Evolutionary conservation across 2,888 invertebrate genomes (phyloP).

Genomic region (Anoplius nigerrimus): DNA sequence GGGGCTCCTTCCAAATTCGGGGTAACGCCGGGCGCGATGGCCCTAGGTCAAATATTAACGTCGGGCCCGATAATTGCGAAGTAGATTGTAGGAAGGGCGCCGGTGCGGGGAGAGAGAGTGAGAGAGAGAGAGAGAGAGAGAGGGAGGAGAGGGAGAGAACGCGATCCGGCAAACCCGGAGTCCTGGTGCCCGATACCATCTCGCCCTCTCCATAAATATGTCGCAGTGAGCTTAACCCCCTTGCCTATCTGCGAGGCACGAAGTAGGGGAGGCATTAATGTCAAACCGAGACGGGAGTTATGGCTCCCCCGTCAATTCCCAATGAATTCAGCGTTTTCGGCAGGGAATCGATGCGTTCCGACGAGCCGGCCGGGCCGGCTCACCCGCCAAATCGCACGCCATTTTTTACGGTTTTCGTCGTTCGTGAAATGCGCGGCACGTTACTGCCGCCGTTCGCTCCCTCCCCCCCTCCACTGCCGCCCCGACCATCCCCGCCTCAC

Average conservation of each 20-base stretch:
- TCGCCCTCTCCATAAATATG: conserved; percentile 76
- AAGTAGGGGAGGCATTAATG: conserved; percentile 74
- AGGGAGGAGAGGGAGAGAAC: background rate
- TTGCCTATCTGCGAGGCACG: conserved; percentile 72
- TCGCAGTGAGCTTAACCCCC: conserved; percentile 75
- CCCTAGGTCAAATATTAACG: conserved; percentile 73
- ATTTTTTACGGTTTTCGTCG: conserved; percentile 42
- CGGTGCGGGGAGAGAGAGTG: background rate
- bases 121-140: background rate
- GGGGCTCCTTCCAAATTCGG: conserved; percentile 26
- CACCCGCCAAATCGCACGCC: conserved; percentile 32
- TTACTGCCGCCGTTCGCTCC: conserved; percentile 14
- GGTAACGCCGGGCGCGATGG: conserved; percentile 36
- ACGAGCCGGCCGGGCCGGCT: conserved; percentile 43
- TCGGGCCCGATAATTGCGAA: conserved; percentile 74
- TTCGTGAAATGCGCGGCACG: conserved; percentile 35
- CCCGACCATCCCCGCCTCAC: background rate
- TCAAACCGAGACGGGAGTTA: conserved; percentile 75
- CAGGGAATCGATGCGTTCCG: conserved; percentile 71
- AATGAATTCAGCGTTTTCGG: conserved; percentile 75
- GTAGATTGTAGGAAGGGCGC: conserved; percentile 69
- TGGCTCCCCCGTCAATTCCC: conserved; percentile 76
- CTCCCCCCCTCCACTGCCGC: too few species aligned
- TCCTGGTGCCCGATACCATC: conserved; percentile 71
- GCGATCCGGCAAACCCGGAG: conserved; percentile 59